Evolutionary conservation across 2,888 invertebrate species (phyloP).

Genomic region (Plagodis dolabraria): DNA sequence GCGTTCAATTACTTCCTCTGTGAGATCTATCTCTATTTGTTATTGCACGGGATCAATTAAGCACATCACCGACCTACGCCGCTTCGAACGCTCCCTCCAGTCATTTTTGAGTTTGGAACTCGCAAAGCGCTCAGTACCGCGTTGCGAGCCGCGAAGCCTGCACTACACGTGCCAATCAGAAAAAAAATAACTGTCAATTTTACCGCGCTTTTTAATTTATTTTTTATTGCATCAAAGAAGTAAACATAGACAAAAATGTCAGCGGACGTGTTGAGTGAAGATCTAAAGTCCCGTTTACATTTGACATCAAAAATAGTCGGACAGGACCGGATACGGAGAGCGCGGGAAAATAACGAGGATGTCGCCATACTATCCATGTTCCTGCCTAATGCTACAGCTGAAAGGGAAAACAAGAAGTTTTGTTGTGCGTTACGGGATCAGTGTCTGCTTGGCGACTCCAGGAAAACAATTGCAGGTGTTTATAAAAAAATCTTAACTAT

Average conservation of each 20-base stretch:
- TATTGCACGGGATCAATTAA: slow-evolving; percentile 70
- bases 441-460: slow-evolving; percentile 91
- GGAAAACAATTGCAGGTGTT: slow-evolving; percentile 91
- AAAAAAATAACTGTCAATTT: slow-evolving; percentile 48
- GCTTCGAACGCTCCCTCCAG: slow-evolving; percentile 50
- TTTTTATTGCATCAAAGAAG: slow-evolving; percentile 26
- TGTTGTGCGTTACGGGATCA: slow-evolving; percentile 90
- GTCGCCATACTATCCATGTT: slow-evolving; percentile 95
- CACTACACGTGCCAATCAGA: slow-evolving; percentile 43
- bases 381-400: slow-evolving; percentile 87
- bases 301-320: slow-evolving; percentile 92
- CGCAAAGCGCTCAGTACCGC: slow-evolving; percentile 61
- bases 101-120: slow-evolving; percentile 34
- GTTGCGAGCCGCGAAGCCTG: slow-evolving; percentile 77
- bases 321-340: slow-evolving; percentile 91
- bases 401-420: slow-evolving; percentile 89
- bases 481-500: slow-evolving; percentile 7
- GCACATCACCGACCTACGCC: slow-evolving; percentile 66
- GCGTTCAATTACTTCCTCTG: slow-evolving; percentile 37
- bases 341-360: slow-evolving; percentile 94
- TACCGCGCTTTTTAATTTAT: slow-evolving; percentile 51
- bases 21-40: slow-evolving; percentile 50
- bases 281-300: slow-evolving; percentile 89
- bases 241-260: slow-evolving; percentile 82
- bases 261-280: slow-evolving; percentile 91